Evolutionary conservation across 2,797 vertebrate genomes (phyloP), one percentile per base, ranked within the genome.

Genomic region (Microctenopoma steveboyesi): DNA sequence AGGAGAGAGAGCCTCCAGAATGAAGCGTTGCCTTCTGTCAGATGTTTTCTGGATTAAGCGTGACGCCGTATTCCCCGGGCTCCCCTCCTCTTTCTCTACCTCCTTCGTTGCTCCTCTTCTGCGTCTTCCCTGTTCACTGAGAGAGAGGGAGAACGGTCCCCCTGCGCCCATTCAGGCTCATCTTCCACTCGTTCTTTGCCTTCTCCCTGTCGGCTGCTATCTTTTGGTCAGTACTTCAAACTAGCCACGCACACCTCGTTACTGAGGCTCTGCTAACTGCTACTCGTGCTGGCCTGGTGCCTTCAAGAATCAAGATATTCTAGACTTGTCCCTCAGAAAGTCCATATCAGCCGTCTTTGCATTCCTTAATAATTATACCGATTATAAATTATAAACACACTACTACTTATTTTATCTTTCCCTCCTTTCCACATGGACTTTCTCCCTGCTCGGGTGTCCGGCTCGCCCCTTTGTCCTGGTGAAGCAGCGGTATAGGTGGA

Each of bases 31-130:
- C 45, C 40, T 37, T 53, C 52, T n/a, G 40, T 64, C 56, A 30
- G 67, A 54, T 49, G 48, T 64, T 61, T 58, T 46, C 18, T 59
- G 69, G 62, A 45, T 16, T 30, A 61, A 49, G 51, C 27, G 55
- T 72, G 70, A 81, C 69, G 50, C 56, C 50, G 62, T 73, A 46
- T 73, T 49, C 69, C 63, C 78, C 14, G 39, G 42, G 33, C 66
- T 62, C 72, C 30, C 46, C 22, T 76, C 40, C 48, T 63, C 51
- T 54, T 39, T n/a, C 64, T 64, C 60, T 50, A 22, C 16, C 53
- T 54, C 48, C 47, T 18, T 22, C 55, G 40, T 3, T 11, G 43
- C 15, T 40, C 37, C 8, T 50, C 42, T 39, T 30, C 10, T 16
- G 7, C 7, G 5, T 50, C 37, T 42, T 13, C 5, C 47, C 56